Percentiles rank a stretch among this genome's conserved stretches.
Conservation (phyloP, 2,888 invertebrate species). For the Yponomeuta evonymella region DNA sequence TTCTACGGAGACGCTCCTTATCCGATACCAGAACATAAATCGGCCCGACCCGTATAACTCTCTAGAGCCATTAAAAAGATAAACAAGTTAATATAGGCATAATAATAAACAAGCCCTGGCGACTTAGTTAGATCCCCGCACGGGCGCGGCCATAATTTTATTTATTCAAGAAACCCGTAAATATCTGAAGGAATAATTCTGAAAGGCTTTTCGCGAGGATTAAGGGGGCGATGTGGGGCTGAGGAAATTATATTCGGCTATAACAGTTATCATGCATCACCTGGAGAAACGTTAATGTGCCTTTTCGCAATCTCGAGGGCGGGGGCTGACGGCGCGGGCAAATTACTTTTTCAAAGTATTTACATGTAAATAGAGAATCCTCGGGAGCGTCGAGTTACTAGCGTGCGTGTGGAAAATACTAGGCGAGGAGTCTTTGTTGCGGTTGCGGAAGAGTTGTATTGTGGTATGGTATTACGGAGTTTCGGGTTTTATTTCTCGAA, state of each 20-base stretch:
- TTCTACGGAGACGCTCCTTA: constrained; percentile 54
- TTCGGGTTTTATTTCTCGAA: too few species aligned
- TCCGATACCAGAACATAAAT: constrained; percentile 64
- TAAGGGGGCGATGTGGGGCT: constrained; percentile 71
- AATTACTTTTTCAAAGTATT: constrained; percentile 77
- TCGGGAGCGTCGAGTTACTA: constrained; percentile 23
- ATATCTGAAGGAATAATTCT: constrained; percentile 74
- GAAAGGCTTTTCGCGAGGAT: constrained; percentile 73
- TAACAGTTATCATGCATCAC: constrained; percentile 77
- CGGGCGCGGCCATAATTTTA: constrained; percentile 66
- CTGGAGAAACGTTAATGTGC: constrained; percentile 72
- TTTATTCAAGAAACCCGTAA: constrained; percentile 74
- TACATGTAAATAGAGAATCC: constrained; percentile 74
- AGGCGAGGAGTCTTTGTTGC: background rate
- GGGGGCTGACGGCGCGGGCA: constrained; percentile 62
- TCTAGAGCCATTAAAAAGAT: constrained; percentile 70
- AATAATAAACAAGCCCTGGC: constrained; percentile 66
- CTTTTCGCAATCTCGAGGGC: constrained; percentile 75
- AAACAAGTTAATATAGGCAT: constrained; percentile 75
- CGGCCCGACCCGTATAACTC: constrained; percentile 70
- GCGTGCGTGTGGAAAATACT: constrained; percentile 2
- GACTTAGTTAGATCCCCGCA: constrained; percentile 62
- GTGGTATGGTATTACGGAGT: too few species aligned
- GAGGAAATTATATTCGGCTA: constrained; percentile 76
- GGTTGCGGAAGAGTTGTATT: background rate